Base-by-base conservation (phyloP, 2,113 vertebrate genomes). In the Tragelaphus buxtoni region DNA sequence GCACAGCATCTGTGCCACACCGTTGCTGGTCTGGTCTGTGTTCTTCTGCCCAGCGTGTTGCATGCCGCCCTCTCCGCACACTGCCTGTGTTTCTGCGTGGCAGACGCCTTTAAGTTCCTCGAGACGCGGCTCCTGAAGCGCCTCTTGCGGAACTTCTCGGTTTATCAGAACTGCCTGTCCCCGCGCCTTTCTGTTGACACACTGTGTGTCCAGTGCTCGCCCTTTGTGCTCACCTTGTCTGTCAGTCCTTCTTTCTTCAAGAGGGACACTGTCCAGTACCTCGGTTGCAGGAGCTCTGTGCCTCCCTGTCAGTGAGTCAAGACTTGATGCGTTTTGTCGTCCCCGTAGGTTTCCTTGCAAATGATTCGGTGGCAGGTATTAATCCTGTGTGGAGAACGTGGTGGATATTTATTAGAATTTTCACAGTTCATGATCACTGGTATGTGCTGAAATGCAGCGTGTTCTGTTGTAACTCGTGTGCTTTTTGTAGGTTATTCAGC, bases 401-500 rank as follows among this genome's bases (percentile, higher is more conserved):
- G 20, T 35, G 4, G 49, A 4, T 58, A 35, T 94, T 53, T 26
- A 42, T 86, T 82, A 79, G 56, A 61, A 61, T 60, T 42, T 63
- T 53, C 11, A 4, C 42, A 6, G 4, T 55, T 56, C 18, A 8
- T 72, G 11, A 12, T 76, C 49, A 42, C 0, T 91, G 91, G 60
- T 47, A 74, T 26, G 69, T 83, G 16, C 35, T 14, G 47, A 72
- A n/a, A 1, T 39, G 8, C 2, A 8, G 11, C 13, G 0, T 35
- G 84, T 69, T 49, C 17, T 11, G 9, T 56, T 80, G 77, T 84
- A 65, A 91, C 16, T 45, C 18, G 8, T 83, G 2, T 90, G 1
- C 87, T 96, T 95, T 97, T 98, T 94, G 74, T 88, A 99, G 99
- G 99, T 99, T 87, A 99, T 99, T 77, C 99, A 99, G 95, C 98